A percentile compares a stretch with the other conserved stretches of the same genome.
Evolutionary conservation across 1,140 invertebrate genomes (phyloP).

Genomic region (Scylla paramamosain): DNA sequence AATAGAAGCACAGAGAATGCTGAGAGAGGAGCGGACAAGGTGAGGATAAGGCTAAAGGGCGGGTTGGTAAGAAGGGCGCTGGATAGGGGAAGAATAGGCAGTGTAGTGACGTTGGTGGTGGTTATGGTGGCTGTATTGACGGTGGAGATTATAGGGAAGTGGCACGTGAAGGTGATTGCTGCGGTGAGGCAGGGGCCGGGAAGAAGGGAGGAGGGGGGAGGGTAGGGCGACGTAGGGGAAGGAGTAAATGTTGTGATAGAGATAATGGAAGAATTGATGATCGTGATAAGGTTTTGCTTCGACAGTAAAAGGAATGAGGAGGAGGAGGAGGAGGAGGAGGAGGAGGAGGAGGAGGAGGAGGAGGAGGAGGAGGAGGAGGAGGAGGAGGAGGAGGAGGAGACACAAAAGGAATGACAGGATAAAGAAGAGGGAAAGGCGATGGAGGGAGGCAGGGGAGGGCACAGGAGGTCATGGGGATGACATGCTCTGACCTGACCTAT

Average conservation of each 20-base stretch:
- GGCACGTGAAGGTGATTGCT: not conserved
- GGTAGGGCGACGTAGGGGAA: not conserved
- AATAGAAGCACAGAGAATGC: not conserved
- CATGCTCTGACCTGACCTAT: no score
- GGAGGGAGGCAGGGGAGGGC: not conserved
- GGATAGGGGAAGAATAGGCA: not conserved
- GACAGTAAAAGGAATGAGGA: not conserved
- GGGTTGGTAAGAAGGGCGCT: not conserved
- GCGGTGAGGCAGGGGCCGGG: not conserved
- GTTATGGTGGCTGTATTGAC: not conserved
- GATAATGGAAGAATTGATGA: constrained; percentile 27
- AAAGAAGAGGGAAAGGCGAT: not conserved
- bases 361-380: not conserved
- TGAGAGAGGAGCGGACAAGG: not conserved
- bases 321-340: not conserved
- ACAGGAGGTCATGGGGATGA: not conserved
- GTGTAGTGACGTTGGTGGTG: not conserved
- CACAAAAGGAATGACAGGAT: not conserved
- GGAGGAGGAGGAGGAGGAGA: not conserved
- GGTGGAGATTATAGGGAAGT: not conserved
- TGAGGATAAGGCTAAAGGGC: not conserved
- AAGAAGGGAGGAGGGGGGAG: not conserved
- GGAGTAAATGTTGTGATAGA: not conserved
- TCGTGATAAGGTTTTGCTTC: not conserved
- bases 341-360: not conserved